Evolutionary conservation across 2,888 invertebrate genomes (phyloP).

Genomic region (Aromia moschata): DNA sequence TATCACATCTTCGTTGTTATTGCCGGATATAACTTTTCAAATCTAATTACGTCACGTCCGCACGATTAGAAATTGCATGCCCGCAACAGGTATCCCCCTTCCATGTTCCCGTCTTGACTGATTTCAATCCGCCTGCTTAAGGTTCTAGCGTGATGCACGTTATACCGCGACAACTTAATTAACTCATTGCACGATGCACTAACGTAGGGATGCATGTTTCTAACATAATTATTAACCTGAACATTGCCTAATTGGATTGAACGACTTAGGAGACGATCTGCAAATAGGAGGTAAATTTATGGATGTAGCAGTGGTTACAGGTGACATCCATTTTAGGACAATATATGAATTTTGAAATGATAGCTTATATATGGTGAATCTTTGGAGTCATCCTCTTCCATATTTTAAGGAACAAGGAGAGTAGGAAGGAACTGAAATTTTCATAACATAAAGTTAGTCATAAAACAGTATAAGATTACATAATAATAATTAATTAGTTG

Average conservation of each 20-base stretch:
- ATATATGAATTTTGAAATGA: background rate
- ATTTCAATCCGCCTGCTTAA: slow-evolving; percentile 4
- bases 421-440: too few relatives aligned
- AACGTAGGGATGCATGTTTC: background rate
- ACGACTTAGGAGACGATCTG: background rate
- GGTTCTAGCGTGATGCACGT: slow-evolving; percentile 7
- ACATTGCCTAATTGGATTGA: background rate
- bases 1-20: background rate
- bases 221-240: background rate
- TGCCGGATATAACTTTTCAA: background rate
- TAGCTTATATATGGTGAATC: background rate
- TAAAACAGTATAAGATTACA: too few relatives aligned
- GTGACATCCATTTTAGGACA: background rate
- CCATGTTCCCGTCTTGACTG: background rate
- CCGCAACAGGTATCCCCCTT: slow-evolving; percentile 6
- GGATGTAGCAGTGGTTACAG: background rate
- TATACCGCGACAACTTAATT: background rate
- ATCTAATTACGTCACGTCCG: background rate
- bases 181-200: slow-evolving; percentile 1
- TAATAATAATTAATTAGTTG: too few relatives aligned
- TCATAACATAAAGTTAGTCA: too few relatives aligned
- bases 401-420: too few relatives aligned
- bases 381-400: background rate
- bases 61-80: slow-evolving; percentile 3
- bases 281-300: slow-evolving; percentile 12